Percentiles rank a stretch among this genome's conserved stretches.
phyloP scores from a whole-genome alignment of 2,113 vertebrate genomes.

The Erinaceus europaeus region DNA sequence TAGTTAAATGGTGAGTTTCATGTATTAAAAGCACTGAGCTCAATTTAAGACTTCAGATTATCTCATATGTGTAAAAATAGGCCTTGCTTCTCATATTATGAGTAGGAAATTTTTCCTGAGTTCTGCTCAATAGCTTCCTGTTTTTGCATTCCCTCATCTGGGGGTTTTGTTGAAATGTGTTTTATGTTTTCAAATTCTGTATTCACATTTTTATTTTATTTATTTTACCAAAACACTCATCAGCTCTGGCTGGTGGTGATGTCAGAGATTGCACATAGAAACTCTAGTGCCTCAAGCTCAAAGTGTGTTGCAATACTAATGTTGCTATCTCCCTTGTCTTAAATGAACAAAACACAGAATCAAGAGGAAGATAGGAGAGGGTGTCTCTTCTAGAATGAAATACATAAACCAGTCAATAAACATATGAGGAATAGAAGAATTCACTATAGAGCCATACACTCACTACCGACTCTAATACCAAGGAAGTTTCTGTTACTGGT shows the following conservation, averaged over 20 bases:
- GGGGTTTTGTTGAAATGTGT: not conserved
- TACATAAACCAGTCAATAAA: not conserved
- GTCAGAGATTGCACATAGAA: too few species aligned
- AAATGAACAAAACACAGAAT: not conserved
- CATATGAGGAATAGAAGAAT: not conserved
- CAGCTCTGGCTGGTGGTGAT: too few species aligned
- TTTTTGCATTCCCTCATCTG: not conserved
- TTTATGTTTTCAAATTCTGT: not conserved
- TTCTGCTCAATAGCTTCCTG: not conserved
- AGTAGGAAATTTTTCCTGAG: not conserved
- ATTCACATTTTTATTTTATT: constrained; percentile 14
- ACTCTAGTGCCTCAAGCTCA: too few species aligned
- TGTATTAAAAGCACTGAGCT: not conserved
- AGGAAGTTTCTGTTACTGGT: not conserved
- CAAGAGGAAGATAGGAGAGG: not conserved
- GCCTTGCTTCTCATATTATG: not conserved
- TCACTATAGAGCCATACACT: not conserved
- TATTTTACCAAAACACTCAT: constrained; percentile 33
- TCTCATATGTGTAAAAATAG: not conserved
- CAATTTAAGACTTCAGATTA: not conserved
- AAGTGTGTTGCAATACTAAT: too few species aligned
- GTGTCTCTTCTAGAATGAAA: not conserved
- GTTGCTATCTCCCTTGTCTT: too few species aligned
- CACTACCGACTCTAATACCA: not conserved
- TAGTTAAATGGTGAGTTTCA: not conserved